phyloP scores from a whole-genome alignment of 1,140 invertebrate species.

The Eriosoma lanigerum region DNA sequence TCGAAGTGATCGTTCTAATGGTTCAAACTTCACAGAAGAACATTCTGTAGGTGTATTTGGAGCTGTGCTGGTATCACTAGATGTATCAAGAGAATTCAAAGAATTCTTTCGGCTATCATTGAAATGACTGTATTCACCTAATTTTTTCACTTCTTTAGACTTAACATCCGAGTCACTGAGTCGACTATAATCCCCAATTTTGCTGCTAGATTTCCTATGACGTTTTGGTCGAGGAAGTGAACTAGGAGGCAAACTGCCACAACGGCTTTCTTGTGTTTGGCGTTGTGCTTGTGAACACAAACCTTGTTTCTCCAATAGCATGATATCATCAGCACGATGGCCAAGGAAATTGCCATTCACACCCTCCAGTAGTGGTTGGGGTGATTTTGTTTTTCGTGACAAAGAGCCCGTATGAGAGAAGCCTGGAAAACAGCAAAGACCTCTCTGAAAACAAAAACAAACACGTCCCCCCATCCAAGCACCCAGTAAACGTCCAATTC shows the following conservation, averaged over 20 bases:
- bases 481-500: constrained; percentile 41
- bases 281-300: constrained; percentile 72
- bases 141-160: constrained; percentile 50
- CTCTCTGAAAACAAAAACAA: constrained; percentile 66
- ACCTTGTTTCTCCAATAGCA: constrained; percentile 74
- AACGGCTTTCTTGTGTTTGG: constrained; percentile 62
- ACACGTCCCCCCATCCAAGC: constrained; percentile 47
- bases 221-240: constrained; percentile 69
- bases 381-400: constrained; percentile 79
- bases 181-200: constrained; percentile 56
- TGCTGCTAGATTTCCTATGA: constrained; percentile 59
- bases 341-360: constrained; percentile 61
- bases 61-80: constrained; percentile 40
- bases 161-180: constrained; percentile 55
- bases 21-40: constrained; percentile 39
- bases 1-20: constrained; percentile 22
- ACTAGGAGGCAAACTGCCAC: constrained; percentile 66
- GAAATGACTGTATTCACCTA: constrained; percentile 52
- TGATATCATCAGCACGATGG: constrained; percentile 67
- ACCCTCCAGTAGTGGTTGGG: constrained; percentile 78
- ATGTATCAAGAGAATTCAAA: constrained; percentile 42
- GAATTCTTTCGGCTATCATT: constrained; percentile 53
- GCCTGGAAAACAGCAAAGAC: constrained; percentile 84
- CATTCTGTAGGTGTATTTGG: constrained; percentile 45
- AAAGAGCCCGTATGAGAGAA: constrained; percentile 78